Evolutionary conservation across 2,113 vertebrate species (phyloP).

Genomic region (Paralichthys olivaceus): DNA sequence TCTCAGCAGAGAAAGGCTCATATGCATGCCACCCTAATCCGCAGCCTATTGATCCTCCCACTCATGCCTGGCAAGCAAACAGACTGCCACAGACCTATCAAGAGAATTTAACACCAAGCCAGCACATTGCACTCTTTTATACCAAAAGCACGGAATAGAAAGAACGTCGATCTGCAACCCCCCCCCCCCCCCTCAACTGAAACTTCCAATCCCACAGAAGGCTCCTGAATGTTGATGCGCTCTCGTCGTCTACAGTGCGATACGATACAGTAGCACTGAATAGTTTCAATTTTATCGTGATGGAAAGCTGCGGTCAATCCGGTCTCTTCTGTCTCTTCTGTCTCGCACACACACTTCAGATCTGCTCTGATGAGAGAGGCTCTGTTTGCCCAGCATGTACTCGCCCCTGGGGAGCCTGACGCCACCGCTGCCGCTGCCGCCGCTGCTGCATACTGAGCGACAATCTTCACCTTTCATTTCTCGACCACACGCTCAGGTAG

Average conservation of each 20-base stretch:
- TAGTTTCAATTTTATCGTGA: constrained; percentile 63
- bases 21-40: constrained; percentile 68
- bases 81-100: constrained; percentile 65
- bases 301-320: constrained; percentile 61
- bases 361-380: constrained; percentile 68
- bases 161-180: constrained; percentile 41
- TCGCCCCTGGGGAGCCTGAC: constrained; percentile 53
- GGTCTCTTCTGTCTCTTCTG: constrained; percentile 28
- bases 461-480: constrained; percentile 78
- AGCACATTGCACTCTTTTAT: constrained; percentile 53
- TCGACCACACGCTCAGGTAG: constrained; percentile 72
- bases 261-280: constrained; percentile 40
- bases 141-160: constrained; percentile 57
- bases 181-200: constrained; percentile 42
- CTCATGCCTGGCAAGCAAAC: constrained; percentile 67
- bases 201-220: constrained; percentile 45
- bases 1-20: constrained; percentile 57
- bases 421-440: constrained; percentile 33
- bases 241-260: constrained; percentile 33
- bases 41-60: constrained; percentile 71
- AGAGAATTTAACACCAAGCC: constrained; percentile 60
- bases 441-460: constrained; percentile 64
- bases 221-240: constrained; percentile 47
- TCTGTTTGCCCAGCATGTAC: constrained; percentile 68
- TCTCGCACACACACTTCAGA: constrained; percentile 60